Evolutionary conservation across 2,888 invertebrate species (phyloP), one percentile per base, ranked within the genome.

Genomic region (Drosophila nigricruria): DNA sequence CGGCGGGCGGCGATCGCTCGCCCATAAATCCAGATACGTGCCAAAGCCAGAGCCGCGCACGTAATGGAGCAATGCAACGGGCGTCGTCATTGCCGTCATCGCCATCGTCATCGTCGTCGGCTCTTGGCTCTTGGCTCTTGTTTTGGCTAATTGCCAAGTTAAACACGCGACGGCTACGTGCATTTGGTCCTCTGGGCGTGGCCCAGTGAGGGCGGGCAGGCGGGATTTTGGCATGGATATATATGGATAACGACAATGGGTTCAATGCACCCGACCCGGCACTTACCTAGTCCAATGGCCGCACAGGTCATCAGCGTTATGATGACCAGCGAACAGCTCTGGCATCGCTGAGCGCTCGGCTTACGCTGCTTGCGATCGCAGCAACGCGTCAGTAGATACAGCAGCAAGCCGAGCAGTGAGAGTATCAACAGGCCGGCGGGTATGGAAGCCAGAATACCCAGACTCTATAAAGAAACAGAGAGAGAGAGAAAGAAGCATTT

Each of bases 381-480:
- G 94, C 98, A 98, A 94, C 98, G 95, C 90, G 98, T 97, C 92
- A 98, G 95, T 92, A 98, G 95, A 94, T 98, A 98, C 90, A 98
- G 96, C 87, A 98, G 95, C 89, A 98, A 95, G 61, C 98, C 95
- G 77, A 98, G 95, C 87, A 98, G 94, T 18, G 98, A 97, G 73
- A 98, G 94, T 89, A 98, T 97, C 90, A 98, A 95, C 95, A 98
- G 96, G 60, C 97, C 96, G 77, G 98, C 97, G 34, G 98, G 98
- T 82, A 98, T 95, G 58, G 98, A 97, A 73, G 97, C 98, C 84
- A 98, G 94, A 91, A 99, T 98, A 73, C 98, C 97, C 92, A 98
- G 94, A 86, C 98, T 97, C 98, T 98, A 95, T 5, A 95, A 95
- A 91, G 20, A 61, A 40, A 69, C 10, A 53, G 20, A 53, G 9